Evolutionary conservation across 2,888 invertebrate genomes (phyloP), one percentile per base, ranked within the genome.

Genomic region (Hemicrepidius hirtus): DNA sequence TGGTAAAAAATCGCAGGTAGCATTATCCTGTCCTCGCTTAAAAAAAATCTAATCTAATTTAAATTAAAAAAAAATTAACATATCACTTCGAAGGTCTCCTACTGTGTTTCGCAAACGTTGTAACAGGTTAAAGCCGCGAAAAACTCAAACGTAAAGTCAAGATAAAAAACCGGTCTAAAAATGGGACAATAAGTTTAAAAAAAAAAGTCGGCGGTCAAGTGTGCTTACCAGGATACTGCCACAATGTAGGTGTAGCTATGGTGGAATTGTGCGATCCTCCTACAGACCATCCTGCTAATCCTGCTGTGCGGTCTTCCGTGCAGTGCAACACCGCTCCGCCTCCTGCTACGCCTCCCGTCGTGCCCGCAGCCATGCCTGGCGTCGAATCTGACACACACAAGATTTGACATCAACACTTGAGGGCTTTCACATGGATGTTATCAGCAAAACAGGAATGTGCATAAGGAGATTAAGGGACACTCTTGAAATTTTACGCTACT

Each of bases 201-300:
- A n/a, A n/a, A 76, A 69, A 71, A 74, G 75, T 62, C 71, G 68
- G 64, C 68, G 74, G 60, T 71, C 74, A 71, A 63, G 68, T 68
- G 63, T 76, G 90, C 91, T 91, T 89, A 90, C 91, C 89, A 71
- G 94, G 94, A 89, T 95, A 95, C 88, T 94, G 94, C 94, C 94
- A 95, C 84, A 94, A 90, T 68, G 94, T 91, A 65, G 92, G 91
- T 83, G 92, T 89, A 83, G 91, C 89, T 80, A 92, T 87, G 82
- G 88, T 85, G 82, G 88, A 87, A 81, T 86, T 84, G 79, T 89
- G 90, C 85, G 86, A 57, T 88, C 89, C 84, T 82, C 87, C 87
- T 83, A 88, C 86, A 82, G 88, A 84, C 85, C 88, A 87, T 82
- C 87, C 87, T 79, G 88, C 86, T 80, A 88, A 85, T 82, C 87